Base-by-base conservation (phyloP, 2,888 invertebrate species). In the Caenorhabditis virilis region DNA sequence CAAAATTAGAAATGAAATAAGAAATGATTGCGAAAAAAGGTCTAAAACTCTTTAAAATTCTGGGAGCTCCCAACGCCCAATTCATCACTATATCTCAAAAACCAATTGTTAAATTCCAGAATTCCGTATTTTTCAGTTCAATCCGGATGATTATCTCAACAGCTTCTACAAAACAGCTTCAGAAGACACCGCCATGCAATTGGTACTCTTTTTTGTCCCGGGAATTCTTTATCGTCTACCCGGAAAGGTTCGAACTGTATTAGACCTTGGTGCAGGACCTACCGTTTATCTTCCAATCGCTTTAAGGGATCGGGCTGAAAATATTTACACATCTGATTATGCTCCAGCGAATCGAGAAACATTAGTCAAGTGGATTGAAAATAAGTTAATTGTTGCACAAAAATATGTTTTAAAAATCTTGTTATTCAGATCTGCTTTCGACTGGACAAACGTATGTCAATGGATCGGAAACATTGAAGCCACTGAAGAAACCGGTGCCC, bases 221-320 rank as follows among this genome's bases (percentile, higher is more conserved):
- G 83, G 81, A 33, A 78, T 83, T 15, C 69, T 82, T 23, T 82
- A 78, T 48, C 70, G 82, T 11, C 61, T 82, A n/a, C 83, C 82
- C 2, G 50, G 72, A 43, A 69, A 71, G 42, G 67, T 82, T 26
- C 64, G 56, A 33, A 72, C 69, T 7, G 69, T 80, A 20, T 71
- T 82, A 15, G 82, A 82, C 46, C 58, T 81, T 15, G 81, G 81
- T 2, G 82, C 80, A 27, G 81, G 81, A 46, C 78, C 78, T 5
- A 78, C 78, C 15, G 76, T 78, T 15, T 77, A 78, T 55, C 69
- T 83, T 26, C 79, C 82, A 25, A 76, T 82, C 43, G 69, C 76
- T 1, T 49, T 78, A 15, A 38, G 82, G 18, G 58, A 78, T 53
- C 67, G 78, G 11, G 79, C 73, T 16, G 65, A 71, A 35, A 68